phyloP scores from a whole-genome alignment of 2,113 vertebrate species.

The Macroglossus sobrinus region DNA sequence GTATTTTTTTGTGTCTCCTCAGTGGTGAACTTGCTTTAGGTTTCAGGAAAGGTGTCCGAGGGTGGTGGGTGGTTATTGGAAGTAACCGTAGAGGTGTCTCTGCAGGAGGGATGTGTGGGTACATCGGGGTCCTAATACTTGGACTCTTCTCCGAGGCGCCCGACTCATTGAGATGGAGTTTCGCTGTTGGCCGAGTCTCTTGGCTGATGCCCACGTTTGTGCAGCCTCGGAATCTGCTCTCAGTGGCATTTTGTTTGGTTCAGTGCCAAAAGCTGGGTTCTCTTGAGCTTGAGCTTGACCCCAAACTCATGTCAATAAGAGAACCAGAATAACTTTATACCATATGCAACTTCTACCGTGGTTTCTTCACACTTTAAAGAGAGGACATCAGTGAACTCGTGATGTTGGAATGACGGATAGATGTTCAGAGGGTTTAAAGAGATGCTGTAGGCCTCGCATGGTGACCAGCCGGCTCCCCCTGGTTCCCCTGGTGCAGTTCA shows the following conservation, averaged over 20 bases:
- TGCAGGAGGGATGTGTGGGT: not conserved
- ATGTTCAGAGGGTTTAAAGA: not conserved
- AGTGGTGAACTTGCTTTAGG: not conserved
- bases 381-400: not conserved
- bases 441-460: not conserved
- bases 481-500: not conserved
- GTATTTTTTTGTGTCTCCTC: not conserved
- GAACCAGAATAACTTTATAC: not conserved
- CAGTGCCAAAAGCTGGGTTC: not conserved
- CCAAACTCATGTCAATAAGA: not conserved
- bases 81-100: not conserved
- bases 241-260: not conserved
- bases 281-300: not conserved
- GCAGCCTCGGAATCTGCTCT: not conserved
- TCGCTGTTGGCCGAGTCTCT: not conserved
- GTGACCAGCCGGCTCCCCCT: not conserved
- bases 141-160: not conserved
- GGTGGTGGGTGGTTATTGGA: not conserved
- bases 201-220: fast-evolving
- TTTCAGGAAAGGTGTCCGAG: not conserved
- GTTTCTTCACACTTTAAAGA: not conserved
- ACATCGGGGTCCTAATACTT: not conserved
- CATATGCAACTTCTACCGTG: fast-evolving
- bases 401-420: too few species aligned
- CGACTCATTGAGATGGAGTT: not conserved